These are phyloP conservation scores for Caranx melampygus DNA, from an alignment of 2,113 vertebrate species.

Conservation along the genomic window DNA sequence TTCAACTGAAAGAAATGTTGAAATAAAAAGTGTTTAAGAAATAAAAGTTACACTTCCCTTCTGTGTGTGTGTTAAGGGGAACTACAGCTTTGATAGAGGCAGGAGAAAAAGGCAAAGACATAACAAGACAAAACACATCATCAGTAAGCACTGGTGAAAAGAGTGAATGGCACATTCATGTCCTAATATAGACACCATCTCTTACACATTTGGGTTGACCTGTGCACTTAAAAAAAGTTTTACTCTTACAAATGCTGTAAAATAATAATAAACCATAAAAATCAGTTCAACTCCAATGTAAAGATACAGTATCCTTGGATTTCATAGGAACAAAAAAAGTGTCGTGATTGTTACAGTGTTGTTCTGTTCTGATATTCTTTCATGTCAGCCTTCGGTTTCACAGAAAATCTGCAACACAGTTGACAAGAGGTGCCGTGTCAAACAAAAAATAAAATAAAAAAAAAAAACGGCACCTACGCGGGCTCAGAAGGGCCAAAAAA, in stretches of 20 bases:
- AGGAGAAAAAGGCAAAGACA: conserved; percentile 60
- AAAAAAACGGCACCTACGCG: not conserved
- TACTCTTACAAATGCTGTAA: conserved; percentile 26
- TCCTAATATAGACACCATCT: conserved; percentile 40
- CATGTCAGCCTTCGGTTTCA: conserved; percentile 20
- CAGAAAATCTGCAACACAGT: conserved; percentile 11
- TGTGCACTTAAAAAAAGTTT: conserved; percentile 31
- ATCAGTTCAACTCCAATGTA: conserved; percentile 33
- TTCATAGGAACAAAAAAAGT: conserved; percentile 34
- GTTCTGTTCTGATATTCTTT: conserved; percentile 49
- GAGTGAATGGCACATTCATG: conserved; percentile 67
- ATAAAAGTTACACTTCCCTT: conserved; percentile 35
- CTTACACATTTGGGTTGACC: conserved; percentile 34
- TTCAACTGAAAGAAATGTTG: conserved; percentile 15
- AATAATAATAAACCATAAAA: conserved; percentile 22
- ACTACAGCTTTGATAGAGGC: conserved; percentile 38
- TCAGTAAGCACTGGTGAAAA: conserved; percentile 64
- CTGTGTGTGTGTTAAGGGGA: not conserved
- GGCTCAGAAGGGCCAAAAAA: conserved; percentile 20
- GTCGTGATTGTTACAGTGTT: conserved; percentile 47
- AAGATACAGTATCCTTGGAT: conserved; percentile 60
- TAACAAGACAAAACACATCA: conserved; percentile 3
- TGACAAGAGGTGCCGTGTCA: conserved; percentile 12
- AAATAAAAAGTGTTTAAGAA: conserved; percentile 17
- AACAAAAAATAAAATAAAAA: conserved; percentile 4